Percentiles rank a stretch among this genome's conserved stretches.
Evolutionary conservation across 2,113 vertebrate genomes (phyloP).

Genomic region (Periophthalmus modestus): DNA sequence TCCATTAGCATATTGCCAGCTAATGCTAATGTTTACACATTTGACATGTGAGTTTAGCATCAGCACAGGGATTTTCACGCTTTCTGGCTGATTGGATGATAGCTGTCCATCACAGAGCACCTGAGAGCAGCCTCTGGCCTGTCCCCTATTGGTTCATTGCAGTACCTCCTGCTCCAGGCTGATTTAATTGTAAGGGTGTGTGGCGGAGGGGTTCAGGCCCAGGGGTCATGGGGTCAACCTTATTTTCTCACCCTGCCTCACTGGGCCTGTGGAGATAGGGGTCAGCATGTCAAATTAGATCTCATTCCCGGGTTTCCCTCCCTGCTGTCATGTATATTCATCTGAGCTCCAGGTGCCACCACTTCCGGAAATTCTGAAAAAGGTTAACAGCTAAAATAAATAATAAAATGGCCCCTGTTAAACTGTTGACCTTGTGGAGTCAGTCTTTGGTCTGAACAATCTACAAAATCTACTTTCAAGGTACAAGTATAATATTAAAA

Average conservation of each 20-base stretch:
- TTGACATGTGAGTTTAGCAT: conserved; percentile 66
- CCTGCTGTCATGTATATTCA: conserved; percentile 83
- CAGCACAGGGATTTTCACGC: conserved; percentile 33
- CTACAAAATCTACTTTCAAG: conserved; percentile 33
- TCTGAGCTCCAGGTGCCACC: conserved; percentile 71
- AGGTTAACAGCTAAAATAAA: conserved; percentile 84
- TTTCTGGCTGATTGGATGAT: conserved; percentile 33
- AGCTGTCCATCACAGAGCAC: conserved; percentile 39
- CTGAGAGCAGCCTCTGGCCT: conserved; percentile 44
- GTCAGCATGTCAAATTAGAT: conserved; percentile 84
- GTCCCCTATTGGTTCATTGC: conserved; percentile 43
- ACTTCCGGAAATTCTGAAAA: conserved; percentile 82
- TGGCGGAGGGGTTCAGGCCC: conserved; percentile 75
- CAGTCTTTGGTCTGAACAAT: conserved; percentile 61
- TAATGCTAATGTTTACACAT: conserved; percentile 73
- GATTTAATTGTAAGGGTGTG: conserved; percentile 83
- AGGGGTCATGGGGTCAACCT: conserved; percentile 79
- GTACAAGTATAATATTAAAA: no score
- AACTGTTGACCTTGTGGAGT: conserved; percentile 79
- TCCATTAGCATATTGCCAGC: conserved; percentile 75
- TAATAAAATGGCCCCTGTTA: conserved; percentile 78
- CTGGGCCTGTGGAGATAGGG: conserved; percentile 74
- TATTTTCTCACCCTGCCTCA: conserved; percentile 80
- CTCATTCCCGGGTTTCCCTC: conserved; percentile 76
- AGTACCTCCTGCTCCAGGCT: conserved; percentile 56